A percentile compares a stretch with the other conserved stretches of the same genome.
Evolutionary conservation across 2,888 invertebrate genomes (phyloP).

Genomic region (Drosophila nr. perissopoda): DNA sequence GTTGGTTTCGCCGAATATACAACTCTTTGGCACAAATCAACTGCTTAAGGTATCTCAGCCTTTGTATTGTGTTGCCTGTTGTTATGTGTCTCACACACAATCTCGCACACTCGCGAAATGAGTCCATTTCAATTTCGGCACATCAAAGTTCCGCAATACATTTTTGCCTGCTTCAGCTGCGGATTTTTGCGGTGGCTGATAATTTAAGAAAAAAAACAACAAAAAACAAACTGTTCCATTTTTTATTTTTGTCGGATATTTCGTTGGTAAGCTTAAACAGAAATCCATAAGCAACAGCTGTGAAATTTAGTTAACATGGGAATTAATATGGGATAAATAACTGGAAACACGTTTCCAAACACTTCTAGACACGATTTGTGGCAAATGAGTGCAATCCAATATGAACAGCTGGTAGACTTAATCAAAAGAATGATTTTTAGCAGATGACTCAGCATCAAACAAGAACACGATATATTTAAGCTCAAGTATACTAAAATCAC

Average conservation of each 20-base stretch:
- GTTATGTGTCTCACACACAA: slow-evolving; percentile 14
- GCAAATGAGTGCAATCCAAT: neutral
- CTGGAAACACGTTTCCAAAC: slow-evolving; percentile 5
- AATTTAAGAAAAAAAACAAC: slow-evolving; percentile 23
- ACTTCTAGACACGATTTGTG: neutral
- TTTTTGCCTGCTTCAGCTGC: slow-evolving; percentile 17
- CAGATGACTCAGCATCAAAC: neutral
- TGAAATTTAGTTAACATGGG: slow-evolving; percentile 9
- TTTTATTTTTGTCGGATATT: slow-evolving; percentile 5
- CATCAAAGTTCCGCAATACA: slow-evolving; percentile 59
- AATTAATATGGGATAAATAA: neutral
- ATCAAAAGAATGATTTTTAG: neutral
- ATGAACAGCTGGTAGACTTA: neutral
- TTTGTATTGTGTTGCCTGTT: slow-evolving; percentile 29
- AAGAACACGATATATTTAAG: neutral
- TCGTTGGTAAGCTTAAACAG: slow-evolving; percentile 22
- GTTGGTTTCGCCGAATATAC: slow-evolving; percentile 68
- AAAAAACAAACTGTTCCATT: neutral
- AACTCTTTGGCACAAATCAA: slow-evolving; percentile 67
- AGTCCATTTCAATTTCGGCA: slow-evolving; percentile 74
- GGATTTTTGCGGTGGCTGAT: slow-evolving; percentile 69
- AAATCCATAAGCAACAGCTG: slow-evolving; percentile 15
- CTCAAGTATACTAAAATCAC: neutral
- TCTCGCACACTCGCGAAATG: slow-evolving; percentile 45
- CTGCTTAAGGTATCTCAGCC: slow-evolving; percentile 66